These are phyloP conservation scores for Cirrhinus mrigala DNA, from an alignment of 2,797 vertebrate genomes.

Conservation along the genomic window DNA sequence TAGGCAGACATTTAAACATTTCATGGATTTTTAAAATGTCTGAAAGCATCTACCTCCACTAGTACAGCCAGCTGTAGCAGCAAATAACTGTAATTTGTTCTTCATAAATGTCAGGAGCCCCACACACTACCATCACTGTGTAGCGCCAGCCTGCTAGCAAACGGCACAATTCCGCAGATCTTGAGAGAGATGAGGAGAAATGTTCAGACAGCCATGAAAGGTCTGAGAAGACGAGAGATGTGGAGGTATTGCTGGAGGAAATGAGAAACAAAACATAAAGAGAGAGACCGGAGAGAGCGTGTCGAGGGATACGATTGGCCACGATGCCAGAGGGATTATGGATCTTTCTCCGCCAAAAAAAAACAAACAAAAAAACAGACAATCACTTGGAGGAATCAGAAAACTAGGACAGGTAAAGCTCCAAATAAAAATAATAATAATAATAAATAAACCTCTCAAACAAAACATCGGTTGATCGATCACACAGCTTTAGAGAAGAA, in stretches of 20 bases:
- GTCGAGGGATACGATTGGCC: conserved; percentile 49
- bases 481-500: background rate
- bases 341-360: conserved; percentile 76
- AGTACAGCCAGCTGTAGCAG: conserved; percentile 41
- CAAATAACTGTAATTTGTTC: conserved; percentile 59
- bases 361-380: conserved; percentile 28
- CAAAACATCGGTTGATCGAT: conserved; percentile 54
- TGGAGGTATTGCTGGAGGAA: conserved; percentile 20
- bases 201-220: background rate
- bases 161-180: background rate
- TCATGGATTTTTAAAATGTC: conserved; percentile 2
- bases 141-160: background rate
- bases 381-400: conserved; percentile 74
- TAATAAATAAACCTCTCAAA: conserved; percentile 62
- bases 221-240: conserved; percentile 28
- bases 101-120: conserved; percentile 45
- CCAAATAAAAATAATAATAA: conserved; percentile 60
- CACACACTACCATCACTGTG: background rate
- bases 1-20: conserved; percentile 6
- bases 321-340: conserved; percentile 65
- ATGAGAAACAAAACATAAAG: conserved; percentile 39
- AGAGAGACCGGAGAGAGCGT: conserved; percentile 26
- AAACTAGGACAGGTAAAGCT: conserved; percentile 77
- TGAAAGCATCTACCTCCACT: conserved; percentile 18
- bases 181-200: background rate